Base-by-base conservation (phyloP, 92 coral and sea anemone genomes). In the Pocillopora meandrina region DNA sequence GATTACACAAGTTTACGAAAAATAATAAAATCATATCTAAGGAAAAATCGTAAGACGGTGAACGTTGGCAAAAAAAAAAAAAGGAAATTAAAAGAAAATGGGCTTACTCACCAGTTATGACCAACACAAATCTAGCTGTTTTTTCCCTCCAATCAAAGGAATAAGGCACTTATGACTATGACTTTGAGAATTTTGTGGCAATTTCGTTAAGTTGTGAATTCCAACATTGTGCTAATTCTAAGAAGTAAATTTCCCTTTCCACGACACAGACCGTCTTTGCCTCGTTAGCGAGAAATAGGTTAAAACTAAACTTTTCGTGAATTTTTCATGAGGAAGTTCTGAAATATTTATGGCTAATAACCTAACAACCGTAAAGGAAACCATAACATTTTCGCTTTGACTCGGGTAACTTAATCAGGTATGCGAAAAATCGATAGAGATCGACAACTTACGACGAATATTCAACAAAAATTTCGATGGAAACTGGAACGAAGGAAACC, bases 301-400 rank as follows among this genome's bases (percentile, higher is more conserved):
- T 62, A 72, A 61, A 47, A 52, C 58, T 5, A 52, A 65, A 23
- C 42, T 67, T 20, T 64, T 74, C 56, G 72, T 83, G 57, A 72
- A 83, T 83, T 33, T 71, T 63, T 83, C 57, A 83, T 34, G 26
- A 63, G 19, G 36, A 72, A 15, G 19, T 62, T 13, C 55, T 83
- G 31, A 73, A 83, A 83, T 61, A 72, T 83, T 83, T 10, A 83
- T 83, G 59, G 68, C 61, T 26, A 52, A 56, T 74, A 83, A 83
- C 72, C 80, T 61, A 61, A 72, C 73, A 55, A 83, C 80, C 86
- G 79, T 83, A 83, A 83, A 83, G 12, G 65, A 20, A 20, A 74
- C 62, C 72, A 52, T 47, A 52, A 59, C 13, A 17, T 19, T 56
- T n/a, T 33, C 15, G 26, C 33, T 36, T 33, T 5, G 10, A 10